phyloP scores from a whole-genome alignment of 2,797 vertebrate genomes.

The Meda fulgida region DNA sequence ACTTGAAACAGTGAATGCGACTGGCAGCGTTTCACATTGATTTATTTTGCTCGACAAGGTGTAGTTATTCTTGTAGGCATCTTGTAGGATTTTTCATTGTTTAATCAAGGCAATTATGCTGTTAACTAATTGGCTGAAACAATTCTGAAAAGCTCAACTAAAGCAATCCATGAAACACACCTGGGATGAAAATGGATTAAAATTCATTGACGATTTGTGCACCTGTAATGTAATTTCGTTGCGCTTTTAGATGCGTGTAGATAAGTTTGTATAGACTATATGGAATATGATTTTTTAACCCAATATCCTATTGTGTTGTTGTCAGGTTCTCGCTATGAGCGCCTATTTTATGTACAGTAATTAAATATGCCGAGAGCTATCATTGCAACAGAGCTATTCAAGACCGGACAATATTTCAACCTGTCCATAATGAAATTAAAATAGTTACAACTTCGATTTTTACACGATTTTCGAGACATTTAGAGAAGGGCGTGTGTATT shows the following conservation, averaged over 20 bases:
- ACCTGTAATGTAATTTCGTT: too few relatives aligned
- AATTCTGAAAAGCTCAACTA: background rate
- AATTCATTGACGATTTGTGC: background rate
- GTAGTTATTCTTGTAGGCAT: constrained; percentile 3
- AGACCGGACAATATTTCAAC: constrained; percentile 54
- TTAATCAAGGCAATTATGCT: constrained; percentile 21
- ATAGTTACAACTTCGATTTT: constrained; percentile 61
- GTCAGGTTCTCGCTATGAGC: background rate
- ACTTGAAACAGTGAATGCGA: constrained; percentile 20
- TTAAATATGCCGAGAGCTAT: constrained; percentile 13
- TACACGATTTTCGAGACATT: constrained; percentile 57
- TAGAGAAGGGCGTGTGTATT: constrained; percentile 73
- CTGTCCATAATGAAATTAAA: constrained; percentile 58
- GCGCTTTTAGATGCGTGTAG: background rate
- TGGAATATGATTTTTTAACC: background rate
- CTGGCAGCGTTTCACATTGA: background rate
- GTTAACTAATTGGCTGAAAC: constrained; percentile 16
- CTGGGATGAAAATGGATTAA: background rate
- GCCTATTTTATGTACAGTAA: constrained; percentile 18
- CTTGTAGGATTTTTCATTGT: constrained; percentile 4
- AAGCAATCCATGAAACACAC: constrained; percentile 3
- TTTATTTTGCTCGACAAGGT: constrained; percentile 17
- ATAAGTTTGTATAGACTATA: background rate
- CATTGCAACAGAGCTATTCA: constrained; percentile 32
- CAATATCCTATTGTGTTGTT: background rate